phyloP scores from a whole-genome alignment of 2,888 invertebrate genomes.

The Acanthoscelides obtectus region DNA sequence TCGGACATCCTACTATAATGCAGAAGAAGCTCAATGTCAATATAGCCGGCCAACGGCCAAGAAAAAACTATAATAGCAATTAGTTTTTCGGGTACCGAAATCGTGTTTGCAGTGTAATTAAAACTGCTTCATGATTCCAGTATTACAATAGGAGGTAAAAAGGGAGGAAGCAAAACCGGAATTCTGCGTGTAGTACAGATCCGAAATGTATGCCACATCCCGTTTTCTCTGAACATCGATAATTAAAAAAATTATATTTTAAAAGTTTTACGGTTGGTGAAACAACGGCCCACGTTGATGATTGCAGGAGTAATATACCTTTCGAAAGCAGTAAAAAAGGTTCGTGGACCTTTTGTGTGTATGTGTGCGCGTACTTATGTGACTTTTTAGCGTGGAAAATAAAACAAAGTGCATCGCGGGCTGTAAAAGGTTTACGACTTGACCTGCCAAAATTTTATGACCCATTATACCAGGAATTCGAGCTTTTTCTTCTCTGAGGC shows the following conservation, averaged over 20 bases:
- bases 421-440: constrained; percentile 23
- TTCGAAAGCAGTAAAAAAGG: constrained; percentile 1
- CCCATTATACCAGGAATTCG: constrained; percentile 17
- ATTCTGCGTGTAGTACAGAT: neutral
- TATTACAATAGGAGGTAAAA: too few relatives aligned
- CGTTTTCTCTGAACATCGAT: neutral
- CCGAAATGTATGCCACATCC: neutral
- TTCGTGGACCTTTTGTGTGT: neutral
- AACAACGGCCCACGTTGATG: neutral
- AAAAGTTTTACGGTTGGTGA: neutral
- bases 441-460: constrained; percentile 26
- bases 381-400: constrained; percentile 18
- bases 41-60: too few relatives aligned
- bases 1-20: too few relatives aligned
- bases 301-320: neutral
- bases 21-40: too few relatives aligned
- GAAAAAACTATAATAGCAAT: too few relatives aligned
- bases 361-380: constrained; percentile 12
- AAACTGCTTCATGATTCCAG: too few relatives aligned
- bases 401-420: constrained; percentile 17
- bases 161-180: too few relatives aligned
- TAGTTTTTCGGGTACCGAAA: too few relatives aligned
- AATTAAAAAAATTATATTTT: neutral
- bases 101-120: too few relatives aligned
- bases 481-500: constrained; percentile 9